These are phyloP conservation scores for Epizoanthus illoricatus DNA, from an alignment of 92 coral and sea anemone genomes.

Conservation along the genomic window DNA sequence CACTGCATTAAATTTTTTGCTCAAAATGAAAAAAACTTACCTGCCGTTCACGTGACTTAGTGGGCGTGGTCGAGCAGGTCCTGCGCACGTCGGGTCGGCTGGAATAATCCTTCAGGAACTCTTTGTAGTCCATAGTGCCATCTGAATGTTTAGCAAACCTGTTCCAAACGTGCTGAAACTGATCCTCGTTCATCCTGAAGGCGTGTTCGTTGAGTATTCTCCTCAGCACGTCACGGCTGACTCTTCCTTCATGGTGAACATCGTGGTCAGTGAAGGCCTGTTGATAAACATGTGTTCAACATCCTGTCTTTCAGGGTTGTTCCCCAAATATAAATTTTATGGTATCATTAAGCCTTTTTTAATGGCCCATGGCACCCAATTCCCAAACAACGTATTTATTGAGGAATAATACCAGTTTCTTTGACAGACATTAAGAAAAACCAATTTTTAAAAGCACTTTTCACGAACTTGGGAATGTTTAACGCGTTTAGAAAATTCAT, in stretches of 20 bases:
- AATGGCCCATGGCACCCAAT: no score
- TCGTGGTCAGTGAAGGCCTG: constrained; percentile 90
- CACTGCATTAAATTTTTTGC: not conserved
- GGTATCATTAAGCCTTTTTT: no score
- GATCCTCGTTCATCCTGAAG: constrained; percentile 84
- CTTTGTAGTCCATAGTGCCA: constrained; percentile 80
- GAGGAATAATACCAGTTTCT: no score
- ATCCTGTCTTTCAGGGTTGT: not conserved
- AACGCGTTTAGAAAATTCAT: no score
- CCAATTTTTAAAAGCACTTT: no score
- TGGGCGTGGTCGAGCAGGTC: constrained; percentile 72
- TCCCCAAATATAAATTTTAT: no score
- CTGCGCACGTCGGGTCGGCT: constrained; percentile 62
- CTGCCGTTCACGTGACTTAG: constrained; percentile 68
- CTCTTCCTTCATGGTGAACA: constrained; percentile 59
- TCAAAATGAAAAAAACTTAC: constrained; percentile 32
- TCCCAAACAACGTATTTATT: no score
- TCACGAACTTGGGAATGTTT: no score
- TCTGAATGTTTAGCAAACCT: constrained; percentile 64
- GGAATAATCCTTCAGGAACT: constrained; percentile 80
- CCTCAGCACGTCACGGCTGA: constrained; percentile 60
- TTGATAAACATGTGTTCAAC: not conserved
- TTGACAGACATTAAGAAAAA: no score
- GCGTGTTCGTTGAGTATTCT: constrained; percentile 79
- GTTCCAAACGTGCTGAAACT: constrained; percentile 84